Evolutionary conservation across 2,797 vertebrate genomes (phyloP).

Genomic region (Lepilemur ruficaudatus): DNA sequence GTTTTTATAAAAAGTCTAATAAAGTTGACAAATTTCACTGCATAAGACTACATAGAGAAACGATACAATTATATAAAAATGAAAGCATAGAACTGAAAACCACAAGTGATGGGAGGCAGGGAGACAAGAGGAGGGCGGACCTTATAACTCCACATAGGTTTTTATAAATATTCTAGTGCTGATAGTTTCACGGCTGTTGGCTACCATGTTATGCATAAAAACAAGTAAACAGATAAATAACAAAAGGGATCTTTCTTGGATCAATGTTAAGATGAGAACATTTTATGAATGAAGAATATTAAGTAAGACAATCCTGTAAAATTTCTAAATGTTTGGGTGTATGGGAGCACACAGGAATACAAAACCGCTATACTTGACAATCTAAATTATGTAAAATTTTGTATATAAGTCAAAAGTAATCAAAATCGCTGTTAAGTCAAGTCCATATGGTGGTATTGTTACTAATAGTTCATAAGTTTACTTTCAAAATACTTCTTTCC

Average conservation of each 20-base stretch:
- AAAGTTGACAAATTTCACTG: neutral
- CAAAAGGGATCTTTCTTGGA: neutral
- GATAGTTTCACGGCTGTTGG: neutral
- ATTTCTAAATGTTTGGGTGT: neutral
- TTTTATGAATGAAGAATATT: neutral
- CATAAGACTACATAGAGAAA: neutral
- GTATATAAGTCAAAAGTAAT: neutral
- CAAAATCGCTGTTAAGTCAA: neutral
- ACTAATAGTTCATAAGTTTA: neutral
- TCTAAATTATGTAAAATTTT: neutral
- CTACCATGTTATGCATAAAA: neutral
- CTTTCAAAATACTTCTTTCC: neutral
- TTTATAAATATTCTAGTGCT: neutral
- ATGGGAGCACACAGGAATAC: neutral
- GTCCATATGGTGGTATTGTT: neutral
- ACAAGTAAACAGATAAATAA: neutral
- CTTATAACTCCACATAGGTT: neutral
- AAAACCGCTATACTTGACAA: neutral
- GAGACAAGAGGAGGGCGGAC: neutral
- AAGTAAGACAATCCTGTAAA: neutral
- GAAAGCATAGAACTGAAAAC: neutral
- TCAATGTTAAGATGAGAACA: neutral
- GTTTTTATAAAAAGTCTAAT: neutral
- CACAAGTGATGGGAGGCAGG: neutral
- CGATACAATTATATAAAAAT: neutral